These are phyloP conservation scores for Natator depressus DNA, from an alignment of 2,113 vertebrate species.

Conservation along the genomic window DNA sequence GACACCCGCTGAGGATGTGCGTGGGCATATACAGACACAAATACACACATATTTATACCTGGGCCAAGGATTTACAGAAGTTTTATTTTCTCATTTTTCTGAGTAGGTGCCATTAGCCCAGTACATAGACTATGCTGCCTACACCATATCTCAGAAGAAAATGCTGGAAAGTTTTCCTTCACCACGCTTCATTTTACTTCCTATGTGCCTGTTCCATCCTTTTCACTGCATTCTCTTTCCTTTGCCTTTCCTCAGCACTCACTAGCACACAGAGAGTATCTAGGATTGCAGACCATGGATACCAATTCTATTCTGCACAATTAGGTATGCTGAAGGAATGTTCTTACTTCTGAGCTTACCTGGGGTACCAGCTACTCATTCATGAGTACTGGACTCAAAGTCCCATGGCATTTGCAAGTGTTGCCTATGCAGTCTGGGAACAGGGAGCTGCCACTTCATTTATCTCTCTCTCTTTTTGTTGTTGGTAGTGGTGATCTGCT, in stretches of 20 bases:
- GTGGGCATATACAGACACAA: neutral
- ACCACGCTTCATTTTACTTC: slow-evolving; percentile 32
- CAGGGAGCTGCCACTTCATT: neutral
- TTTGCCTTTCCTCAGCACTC: neutral
- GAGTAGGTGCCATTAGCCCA: slow-evolving; percentile 36
- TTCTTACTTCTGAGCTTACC: neutral
- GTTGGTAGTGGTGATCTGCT: rapidly evolving
- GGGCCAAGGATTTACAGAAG: neutral
- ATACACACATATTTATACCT: neutral
- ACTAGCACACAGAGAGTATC: neutral
- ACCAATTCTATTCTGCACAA: neutral
- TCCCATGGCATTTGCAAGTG: neutral
- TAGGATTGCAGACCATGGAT: neutral
- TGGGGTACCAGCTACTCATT: neutral
- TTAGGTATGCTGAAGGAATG: neutral
- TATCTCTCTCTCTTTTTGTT: neutral
- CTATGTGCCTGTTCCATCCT: slow-evolving; percentile 20
- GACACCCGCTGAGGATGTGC: neutral
- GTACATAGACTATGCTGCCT: neutral
- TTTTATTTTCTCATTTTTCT: slow-evolving; percentile 46
- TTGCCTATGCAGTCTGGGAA: neutral
- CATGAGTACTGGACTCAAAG: neutral
- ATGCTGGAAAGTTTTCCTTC: slow-evolving; percentile 14
- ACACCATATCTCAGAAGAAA: slow-evolving; percentile 24
- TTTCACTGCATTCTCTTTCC: slow-evolving; percentile 9